A percentile compares a stretch with the other conserved stretches of the same genome.
These are phyloP conservation scores for Falco berigora DNA, from an alignment of 2,797 vertebrate genomes.

Conservation along the genomic window DNA sequence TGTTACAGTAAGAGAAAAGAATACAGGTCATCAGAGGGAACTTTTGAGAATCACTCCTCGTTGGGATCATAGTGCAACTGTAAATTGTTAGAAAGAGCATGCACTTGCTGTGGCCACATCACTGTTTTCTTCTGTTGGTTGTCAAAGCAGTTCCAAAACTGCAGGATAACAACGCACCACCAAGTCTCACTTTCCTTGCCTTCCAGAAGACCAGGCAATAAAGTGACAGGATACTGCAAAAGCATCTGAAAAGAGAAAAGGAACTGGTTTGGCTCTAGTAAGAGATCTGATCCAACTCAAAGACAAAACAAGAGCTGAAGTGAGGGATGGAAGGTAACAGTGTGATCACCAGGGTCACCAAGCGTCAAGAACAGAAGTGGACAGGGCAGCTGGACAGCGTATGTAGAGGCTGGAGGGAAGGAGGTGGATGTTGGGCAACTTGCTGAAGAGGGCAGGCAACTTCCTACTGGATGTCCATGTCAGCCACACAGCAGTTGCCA, in stretches of 20 bases:
- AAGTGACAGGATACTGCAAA: background rate
- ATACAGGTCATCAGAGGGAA: background rate
- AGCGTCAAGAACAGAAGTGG: background rate
- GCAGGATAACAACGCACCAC: background rate
- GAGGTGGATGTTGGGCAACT: background rate
- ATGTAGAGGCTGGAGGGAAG: background rate
- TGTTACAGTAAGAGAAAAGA: background rate
- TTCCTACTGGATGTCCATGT: background rate
- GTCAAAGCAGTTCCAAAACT: background rate
- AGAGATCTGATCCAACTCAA: background rate
- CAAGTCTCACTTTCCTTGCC: background rate
- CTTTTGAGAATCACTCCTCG: rapidly evolving
- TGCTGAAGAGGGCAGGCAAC: background rate
- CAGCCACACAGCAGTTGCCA: background rate
- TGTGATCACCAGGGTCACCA: background rate
- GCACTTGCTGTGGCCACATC: background rate
- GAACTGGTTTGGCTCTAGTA: background rate
- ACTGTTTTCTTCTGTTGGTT: background rate
- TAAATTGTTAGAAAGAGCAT: background rate
- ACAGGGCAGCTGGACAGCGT: background rate
- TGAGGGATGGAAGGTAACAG: background rate
- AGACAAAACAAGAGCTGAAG: background rate
- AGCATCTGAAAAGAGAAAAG: constrained; percentile 16
- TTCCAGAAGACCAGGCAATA: background rate
- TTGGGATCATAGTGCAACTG: background rate